A percentile compares a stretch with the other conserved stretches of the same genome.
Conservation (phyloP, 2,888 invertebrate species). For the Papilio elwesi region DNA sequence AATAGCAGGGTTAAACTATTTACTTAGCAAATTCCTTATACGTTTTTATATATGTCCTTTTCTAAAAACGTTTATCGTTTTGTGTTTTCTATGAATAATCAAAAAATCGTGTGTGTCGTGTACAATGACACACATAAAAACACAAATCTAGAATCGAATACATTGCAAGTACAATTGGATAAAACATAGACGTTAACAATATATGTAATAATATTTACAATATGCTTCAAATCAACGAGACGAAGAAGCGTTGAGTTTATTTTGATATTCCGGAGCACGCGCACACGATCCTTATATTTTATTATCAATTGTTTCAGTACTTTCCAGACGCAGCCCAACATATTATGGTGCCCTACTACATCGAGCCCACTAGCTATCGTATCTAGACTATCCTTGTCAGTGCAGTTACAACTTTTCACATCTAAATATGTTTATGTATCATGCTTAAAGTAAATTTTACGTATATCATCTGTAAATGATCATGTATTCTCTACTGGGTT, state of each 20-base stretch:
- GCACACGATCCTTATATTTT: slow-evolving; percentile 26
- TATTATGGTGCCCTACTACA: neutral
- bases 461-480: too few relatives aligned
- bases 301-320: slow-evolving; percentile 29
- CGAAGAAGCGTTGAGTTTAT: slow-evolving; percentile 25
- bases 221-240: slow-evolving; percentile 13
- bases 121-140: too few relatives aligned
- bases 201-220: slow-evolving; percentile 12
- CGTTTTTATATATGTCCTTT: too few relatives aligned
- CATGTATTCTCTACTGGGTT: too few relatives aligned
- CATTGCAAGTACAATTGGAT: neutral
- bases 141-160: neutral
- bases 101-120: too few relatives aligned
- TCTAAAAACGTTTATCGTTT: too few relatives aligned
- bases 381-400: neutral
- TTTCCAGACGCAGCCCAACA: slow-evolving; percentile 2
- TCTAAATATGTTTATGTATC: too few relatives aligned
- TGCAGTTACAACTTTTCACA: too few relatives aligned
- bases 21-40: too few relatives aligned
- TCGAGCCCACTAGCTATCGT: neutral
- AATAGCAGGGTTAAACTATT: too few relatives aligned
- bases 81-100: too few relatives aligned
- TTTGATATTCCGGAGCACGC: slow-evolving; percentile 29
- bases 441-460: too few relatives aligned
- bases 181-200: neutral